Conservation (phyloP, 2,888 invertebrate genomes). For the Drosophila atroscutellata region DNA sequence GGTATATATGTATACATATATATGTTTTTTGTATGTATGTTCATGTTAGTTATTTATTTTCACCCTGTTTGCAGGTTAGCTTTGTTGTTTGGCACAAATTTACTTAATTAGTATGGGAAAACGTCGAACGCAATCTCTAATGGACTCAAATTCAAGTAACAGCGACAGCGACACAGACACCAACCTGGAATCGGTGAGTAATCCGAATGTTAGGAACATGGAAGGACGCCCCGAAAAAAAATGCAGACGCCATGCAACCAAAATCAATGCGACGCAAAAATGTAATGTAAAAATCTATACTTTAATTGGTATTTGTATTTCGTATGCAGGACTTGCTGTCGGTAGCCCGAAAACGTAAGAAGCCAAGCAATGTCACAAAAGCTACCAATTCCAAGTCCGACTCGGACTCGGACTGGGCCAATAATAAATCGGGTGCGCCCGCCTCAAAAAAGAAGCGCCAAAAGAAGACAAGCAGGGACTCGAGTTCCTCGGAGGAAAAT, state of each 20-base stretch:
- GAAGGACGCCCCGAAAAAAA: constrained; percentile 3
- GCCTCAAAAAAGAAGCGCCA: constrained; percentile 84
- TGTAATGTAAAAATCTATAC: constrained; percentile 4
- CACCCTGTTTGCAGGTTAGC: constrained; percentile 59
- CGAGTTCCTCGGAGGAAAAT: constrained; percentile 84
- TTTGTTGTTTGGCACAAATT: constrained; percentile 56
- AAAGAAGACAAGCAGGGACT: constrained; percentile 77
- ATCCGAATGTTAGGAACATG: background rate
- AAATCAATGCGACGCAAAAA: constrained; percentile 25
- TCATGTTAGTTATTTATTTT: constrained; percentile 58
- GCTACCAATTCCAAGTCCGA: constrained; percentile 81
- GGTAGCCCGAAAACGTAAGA: constrained; percentile 92
- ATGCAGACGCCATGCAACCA: constrained; percentile 34
- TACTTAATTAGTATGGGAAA: constrained; percentile 88
- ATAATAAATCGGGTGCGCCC: constrained; percentile 79
- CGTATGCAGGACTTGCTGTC: constrained; percentile 90
- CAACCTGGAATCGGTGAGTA: constrained; percentile 93
- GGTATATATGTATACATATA: constrained; percentile 14
- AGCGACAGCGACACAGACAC: constrained; percentile 91
- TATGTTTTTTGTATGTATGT: constrained; percentile 14
- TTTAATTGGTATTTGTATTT: background rate
- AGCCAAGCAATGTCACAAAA: constrained; percentile 85
- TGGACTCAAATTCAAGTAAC: constrained; percentile 93
- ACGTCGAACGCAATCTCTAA: constrained; percentile 92
- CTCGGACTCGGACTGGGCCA: constrained; percentile 87